Conservation (phyloP, 2,888 invertebrate genomes). For the Clanis bilineata region DNA sequence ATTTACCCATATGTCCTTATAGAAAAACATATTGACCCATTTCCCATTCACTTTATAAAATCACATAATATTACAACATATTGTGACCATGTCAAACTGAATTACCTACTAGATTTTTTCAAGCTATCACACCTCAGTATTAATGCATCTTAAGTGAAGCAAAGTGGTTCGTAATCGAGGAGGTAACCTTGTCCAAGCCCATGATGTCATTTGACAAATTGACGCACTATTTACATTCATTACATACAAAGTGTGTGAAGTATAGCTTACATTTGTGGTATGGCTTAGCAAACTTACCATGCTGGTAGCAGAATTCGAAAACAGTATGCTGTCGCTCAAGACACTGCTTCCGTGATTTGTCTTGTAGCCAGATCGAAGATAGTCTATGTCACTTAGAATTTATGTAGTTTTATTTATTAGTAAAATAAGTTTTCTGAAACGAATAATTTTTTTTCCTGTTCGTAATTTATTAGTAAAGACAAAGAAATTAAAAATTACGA, state of each 20-base stretch:
- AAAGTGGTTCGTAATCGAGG: slow-evolving; percentile 16
- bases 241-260: slow-evolving; percentile 20
- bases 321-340: no score
- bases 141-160: slow-evolving; percentile 4
- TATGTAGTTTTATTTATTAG: no score
- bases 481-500: no score
- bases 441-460: no score
- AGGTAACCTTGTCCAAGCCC: slow-evolving; percentile 47
- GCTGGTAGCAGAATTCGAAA: no score
- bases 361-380: no score
- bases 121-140: background rate
- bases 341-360: no score
- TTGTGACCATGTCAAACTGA: background rate
- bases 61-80: background rate
- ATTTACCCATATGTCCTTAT: background rate
- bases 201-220: slow-evolving; percentile 55
- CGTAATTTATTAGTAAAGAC: no score
- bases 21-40: background rate
- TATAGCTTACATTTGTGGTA: background rate
- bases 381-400: no score
- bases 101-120: slow-evolving; percentile 9
- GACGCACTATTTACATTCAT: slow-evolving; percentile 36
- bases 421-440: no score
- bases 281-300: no score
- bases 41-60: background rate